Evolutionary conservation across 2,797 vertebrate species (phyloP).

Genomic region (Pygocentrus nattereri): DNA sequence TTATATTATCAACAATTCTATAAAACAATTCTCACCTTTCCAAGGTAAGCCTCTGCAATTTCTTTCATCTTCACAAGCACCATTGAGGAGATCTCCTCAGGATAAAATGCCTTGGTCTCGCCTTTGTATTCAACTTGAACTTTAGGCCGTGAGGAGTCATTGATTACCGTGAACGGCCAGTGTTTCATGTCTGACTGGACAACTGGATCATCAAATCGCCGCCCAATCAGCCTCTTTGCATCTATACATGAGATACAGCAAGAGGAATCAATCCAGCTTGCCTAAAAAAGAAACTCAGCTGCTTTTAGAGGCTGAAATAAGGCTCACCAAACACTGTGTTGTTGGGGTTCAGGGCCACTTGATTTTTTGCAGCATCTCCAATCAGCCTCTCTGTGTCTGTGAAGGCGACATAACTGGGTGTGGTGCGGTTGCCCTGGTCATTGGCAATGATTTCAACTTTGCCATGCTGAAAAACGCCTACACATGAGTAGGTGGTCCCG

Average conservation of each 20-base stretch:
- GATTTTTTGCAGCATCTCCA: conserved; percentile 65
- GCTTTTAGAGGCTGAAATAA: not conserved
- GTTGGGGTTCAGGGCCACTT: conserved; percentile 94
- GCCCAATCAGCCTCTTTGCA: conserved; percentile 93
- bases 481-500: conserved; percentile 16
- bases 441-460: conserved; percentile 70
- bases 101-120: conserved; percentile 78
- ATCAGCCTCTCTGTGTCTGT: conserved; percentile 92
- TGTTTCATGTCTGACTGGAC: conserved; percentile 84
- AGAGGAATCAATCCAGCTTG: not conserved
- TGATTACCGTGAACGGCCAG: conserved; percentile 80
- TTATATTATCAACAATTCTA: not conserved
- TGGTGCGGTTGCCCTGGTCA: conserved; percentile 95
- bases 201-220: conserved; percentile 89
- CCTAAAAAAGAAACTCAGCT: not conserved
- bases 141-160: conserved; percentile 75
- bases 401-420: conserved; percentile 94
- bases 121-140: conserved; percentile 82
- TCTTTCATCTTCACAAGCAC: conserved; percentile 56
- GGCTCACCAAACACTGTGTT: conserved; percentile 94
- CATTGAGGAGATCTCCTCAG: conserved; percentile 65
- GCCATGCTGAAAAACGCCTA: conserved; percentile 9
- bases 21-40: conserved; percentile 70
- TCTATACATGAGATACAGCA: conserved; percentile 72
- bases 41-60: conserved; percentile 81